Base-by-base conservation (phyloP, 2,113 vertebrate genomes). In the Dascyllus trimaculatus region DNA sequence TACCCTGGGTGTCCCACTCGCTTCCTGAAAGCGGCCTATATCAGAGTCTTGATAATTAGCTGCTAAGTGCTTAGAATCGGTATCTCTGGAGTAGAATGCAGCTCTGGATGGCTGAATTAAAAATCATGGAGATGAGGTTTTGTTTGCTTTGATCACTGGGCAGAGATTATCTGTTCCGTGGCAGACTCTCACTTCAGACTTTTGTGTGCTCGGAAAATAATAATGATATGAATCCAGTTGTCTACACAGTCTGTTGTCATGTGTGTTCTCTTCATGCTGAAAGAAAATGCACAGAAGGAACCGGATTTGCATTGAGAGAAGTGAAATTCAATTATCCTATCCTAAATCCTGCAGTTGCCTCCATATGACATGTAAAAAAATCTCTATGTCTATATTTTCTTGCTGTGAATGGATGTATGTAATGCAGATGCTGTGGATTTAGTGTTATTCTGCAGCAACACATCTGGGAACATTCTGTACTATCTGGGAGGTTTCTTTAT, bases 191-290 rank as follows among this genome's bases (percentile, higher is more conserved):
- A 14, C 45, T 61, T 11, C 26, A 63, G 11, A 43, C 18, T 10
- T 35, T 35, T 35, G 8, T 35, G 32, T 35, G 32, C 32, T 35
- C 32, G 6, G 32, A 35, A 35, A 35, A 35, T 35, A 35, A 35
- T 35, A 58, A 54, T 53, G 29, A 64, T 38, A 21, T 40, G 11
- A 75, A 45, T 22, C n/a, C 35, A 32, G 21, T n/a, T 22, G 11
- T 69, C 10, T 51, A 57, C 25, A 65, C n/a, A 48, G 22, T 73
- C 13, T 46, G 18, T 56, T 35, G 46, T 46, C 15, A 45, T 24
- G 40, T 35, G 32, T 35, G 32, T 43, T 4, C 40, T 43, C 13
- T 43, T 43, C 40, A 43, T 15, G 40, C 14, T 43, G 29, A 45
- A 22, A 62, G 25, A 43, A 35, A 15, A 43, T 43, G 14, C 14